Evolutionary conservation across 2,113 vertebrate genomes (phyloP).

Genomic region (Myocastor coypus): DNA sequence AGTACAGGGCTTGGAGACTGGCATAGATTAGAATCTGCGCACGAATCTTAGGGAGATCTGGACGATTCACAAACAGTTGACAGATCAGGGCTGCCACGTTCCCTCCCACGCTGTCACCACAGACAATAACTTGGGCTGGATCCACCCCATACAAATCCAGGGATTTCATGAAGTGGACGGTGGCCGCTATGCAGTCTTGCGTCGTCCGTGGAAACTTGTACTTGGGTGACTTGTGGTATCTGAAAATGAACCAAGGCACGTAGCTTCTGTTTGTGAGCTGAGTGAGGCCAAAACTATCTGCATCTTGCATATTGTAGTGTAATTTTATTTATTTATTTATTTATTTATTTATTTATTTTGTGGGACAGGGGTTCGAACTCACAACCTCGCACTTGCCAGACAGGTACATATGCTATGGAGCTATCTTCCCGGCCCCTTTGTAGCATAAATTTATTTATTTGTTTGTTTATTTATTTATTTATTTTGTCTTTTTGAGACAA

Average conservation of each 20-base stretch:
- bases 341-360: no score
- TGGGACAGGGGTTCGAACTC: no score
- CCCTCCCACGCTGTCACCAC: constrained; percentile 91
- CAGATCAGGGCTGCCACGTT: constrained; percentile 87
- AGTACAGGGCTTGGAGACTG: constrained; percentile 88
- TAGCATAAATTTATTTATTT: no score
- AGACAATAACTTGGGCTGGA: constrained; percentile 85
- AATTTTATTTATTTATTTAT: no score
- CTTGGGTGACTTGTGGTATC: constrained; percentile 90
- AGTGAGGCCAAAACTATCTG: background rate
- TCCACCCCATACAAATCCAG: constrained; percentile 88
- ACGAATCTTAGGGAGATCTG: constrained; percentile 86
- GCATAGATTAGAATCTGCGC: constrained; percentile 93
- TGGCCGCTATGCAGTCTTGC: constrained; percentile 88
- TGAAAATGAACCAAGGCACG: constrained; percentile 50
- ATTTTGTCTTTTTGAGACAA: no score
- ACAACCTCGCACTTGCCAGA: no score
- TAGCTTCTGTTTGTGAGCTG: accelerated
- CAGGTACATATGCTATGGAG: no score
- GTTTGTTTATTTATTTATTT: no score
- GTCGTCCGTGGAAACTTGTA: constrained; percentile 85
- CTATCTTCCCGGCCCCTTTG: no score
- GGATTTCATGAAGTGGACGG: constrained; percentile 89
- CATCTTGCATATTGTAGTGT: background rate
- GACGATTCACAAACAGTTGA: constrained; percentile 84